Conservation (phyloP, 1,140 invertebrate species). For the Apocrypta bakeri region DNA sequence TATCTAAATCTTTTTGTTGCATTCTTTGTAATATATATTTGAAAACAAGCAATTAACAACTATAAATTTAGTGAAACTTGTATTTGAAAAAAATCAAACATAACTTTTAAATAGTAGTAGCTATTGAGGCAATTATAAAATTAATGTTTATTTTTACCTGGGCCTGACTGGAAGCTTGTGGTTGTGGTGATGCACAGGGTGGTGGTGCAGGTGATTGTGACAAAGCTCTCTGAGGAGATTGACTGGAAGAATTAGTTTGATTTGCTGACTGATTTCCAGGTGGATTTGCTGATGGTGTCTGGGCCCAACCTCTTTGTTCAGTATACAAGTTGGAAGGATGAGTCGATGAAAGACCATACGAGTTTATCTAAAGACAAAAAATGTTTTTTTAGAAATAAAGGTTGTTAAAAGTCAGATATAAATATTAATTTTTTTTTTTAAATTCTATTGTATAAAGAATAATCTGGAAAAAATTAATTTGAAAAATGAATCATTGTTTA, state of each 20-base stretch:
- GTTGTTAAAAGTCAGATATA: not conserved
- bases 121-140: not conserved
- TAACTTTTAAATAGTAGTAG: no score
- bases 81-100: no score
- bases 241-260: constrained; percentile 71
- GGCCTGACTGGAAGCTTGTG: constrained; percentile 66
- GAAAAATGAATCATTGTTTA: no score
- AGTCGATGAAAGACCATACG: constrained; percentile 67
- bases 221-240: constrained; percentile 71
- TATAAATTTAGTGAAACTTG: no score
- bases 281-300: constrained; percentile 69
- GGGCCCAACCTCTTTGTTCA: constrained; percentile 72
- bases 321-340: constrained; percentile 71
- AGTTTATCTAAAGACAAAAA: constrained; percentile 64
- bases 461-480: no score
- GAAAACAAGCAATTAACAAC: no score
- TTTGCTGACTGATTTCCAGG: constrained; percentile 67
- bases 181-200: constrained; percentile 72
- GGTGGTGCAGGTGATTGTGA: constrained; percentile 73
- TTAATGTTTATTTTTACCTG: constrained; percentile 59
- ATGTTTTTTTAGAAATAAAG: not conserved
- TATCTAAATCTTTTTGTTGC: no score
- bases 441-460: no score
- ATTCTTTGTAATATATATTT: no score
- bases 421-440: no score